Percentiles rank a stretch among this genome's conserved stretches.
Evolutionary conservation across 2,888 invertebrate species (phyloP).

Genomic region (Microctonus hyperodae): DNA sequence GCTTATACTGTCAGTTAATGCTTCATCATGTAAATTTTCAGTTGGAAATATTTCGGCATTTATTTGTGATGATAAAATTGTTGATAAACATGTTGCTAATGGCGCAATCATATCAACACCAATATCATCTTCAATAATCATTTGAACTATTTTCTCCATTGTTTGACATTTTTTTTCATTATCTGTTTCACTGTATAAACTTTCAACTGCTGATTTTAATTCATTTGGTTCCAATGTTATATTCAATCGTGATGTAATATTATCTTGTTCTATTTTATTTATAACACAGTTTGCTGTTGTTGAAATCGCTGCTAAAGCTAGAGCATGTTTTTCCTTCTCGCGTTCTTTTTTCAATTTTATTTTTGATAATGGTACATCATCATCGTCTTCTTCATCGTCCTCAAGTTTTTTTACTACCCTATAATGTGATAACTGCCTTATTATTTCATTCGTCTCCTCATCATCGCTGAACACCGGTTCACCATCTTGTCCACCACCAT

Average conservation of each 20-base stretch:
- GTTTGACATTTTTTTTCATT: slow-evolving; percentile 70
- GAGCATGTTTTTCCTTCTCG: slow-evolving; percentile 45
- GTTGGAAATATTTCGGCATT: slow-evolving; percentile 66
- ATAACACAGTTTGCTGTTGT: slow-evolving; percentile 49
- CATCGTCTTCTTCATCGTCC: slow-evolving; percentile 72
- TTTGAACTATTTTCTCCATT: slow-evolving; percentile 71
- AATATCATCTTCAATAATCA: slow-evolving; percentile 69
- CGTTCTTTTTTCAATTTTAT: slow-evolving; percentile 69
- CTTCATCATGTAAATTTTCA: slow-evolving; percentile 66
- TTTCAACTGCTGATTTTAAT: slow-evolving; percentile 66
- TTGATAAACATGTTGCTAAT: slow-evolving; percentile 69
- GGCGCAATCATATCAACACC: slow-evolving; percentile 69
- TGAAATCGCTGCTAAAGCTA: background rate
- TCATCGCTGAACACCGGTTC: slow-evolving; percentile 88
- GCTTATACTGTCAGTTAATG: slow-evolving; percentile 79
- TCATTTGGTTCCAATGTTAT: slow-evolving; percentile 64
- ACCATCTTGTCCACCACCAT: slow-evolving; percentile 63
- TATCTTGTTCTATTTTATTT: slow-evolving; percentile 50
- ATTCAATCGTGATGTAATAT: slow-evolving; percentile 52
- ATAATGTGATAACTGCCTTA: too few species aligned
- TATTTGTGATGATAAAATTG: slow-evolving; percentile 67
- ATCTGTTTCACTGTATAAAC: slow-evolving; percentile 68
- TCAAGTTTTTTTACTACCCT: slow-evolving; percentile 55
- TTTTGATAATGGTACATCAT: slow-evolving; percentile 81
- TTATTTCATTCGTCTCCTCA: too few species aligned